Evolutionary conservation across 1,140 invertebrate species (phyloP), one percentile per base, ranked within the genome.

Genomic region (Ylistrum balloti): DNA sequence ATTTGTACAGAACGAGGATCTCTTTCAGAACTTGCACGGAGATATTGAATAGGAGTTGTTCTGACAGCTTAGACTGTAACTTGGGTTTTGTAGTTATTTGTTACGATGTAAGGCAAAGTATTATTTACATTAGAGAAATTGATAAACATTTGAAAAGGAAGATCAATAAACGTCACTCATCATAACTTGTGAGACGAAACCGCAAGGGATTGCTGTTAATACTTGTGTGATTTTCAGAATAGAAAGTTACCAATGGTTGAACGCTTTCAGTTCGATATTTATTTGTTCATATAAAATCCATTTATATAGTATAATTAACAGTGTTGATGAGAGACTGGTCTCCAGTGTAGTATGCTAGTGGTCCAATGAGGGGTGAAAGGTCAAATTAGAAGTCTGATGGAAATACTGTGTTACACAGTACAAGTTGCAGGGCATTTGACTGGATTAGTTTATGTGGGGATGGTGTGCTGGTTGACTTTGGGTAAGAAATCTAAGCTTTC

Each of bases 81-180:
- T 56, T 74, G 5, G 5, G 35, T 7, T 74, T 74, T 28, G 56
- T 74, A 74, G 22, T 74, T 74, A 74, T 74, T 74, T 74, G 56
- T 74, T 74, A 74, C 56, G 22, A 74, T 74, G n/a, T 74, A 28
- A 74, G 28, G n/a, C 56, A 17, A 17, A 74, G 56, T 28, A 74
- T n/a, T 74, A 74, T 74, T 74, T 74, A 74, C 56, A 74, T 74
- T 74, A 74, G 28, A 74, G 56, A 74, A 74, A 74, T 74, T 74
- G 56, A 74, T 74, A 74, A 74, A 74, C 56, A 74, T 74, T 74
- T 38, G 0, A n/a, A 74, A 74, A 74, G 56, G 22, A 74, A 17
- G 56, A 74, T 74, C 56, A 74, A 74, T 74, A 74, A 28, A 9
- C 28, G 56, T 74, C 56, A 74, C 56, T 74, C 56, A n/a, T 74